These are phyloP conservation scores for Forbesichthys papilliferus DNA, from an alignment of 2,113 vertebrate genomes.

Conservation along the genomic window DNA sequence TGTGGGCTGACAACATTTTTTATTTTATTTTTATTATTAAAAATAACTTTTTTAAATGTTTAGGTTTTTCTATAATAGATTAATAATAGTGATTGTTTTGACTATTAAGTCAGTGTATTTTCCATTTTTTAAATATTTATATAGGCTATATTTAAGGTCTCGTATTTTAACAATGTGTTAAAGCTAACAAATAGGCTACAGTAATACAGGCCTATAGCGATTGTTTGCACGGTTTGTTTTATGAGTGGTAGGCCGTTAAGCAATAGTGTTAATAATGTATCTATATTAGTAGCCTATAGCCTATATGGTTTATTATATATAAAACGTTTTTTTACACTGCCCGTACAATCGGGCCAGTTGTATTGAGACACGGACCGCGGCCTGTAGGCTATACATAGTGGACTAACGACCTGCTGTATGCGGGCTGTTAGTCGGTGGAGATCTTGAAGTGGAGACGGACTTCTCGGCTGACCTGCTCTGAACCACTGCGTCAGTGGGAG, in stretches of 20 bases:
- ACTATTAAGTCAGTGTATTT: too few species aligned
- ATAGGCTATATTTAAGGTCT: neutral
- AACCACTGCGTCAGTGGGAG: constrained; percentile 47
- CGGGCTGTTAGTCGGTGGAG: neutral
- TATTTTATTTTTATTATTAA: too few species aligned
- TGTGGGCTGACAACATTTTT: too few species aligned
- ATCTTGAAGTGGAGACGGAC: constrained; percentile 1
- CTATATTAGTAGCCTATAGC: too few species aligned
- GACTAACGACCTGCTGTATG: too few species aligned
- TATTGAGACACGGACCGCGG: too few species aligned
- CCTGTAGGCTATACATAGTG: too few species aligned
- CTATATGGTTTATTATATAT: neutral
- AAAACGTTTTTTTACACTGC: neutral
- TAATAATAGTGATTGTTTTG: neutral
- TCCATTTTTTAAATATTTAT: neutral
- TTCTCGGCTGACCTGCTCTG: constrained; percentile 57
- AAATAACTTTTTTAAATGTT: too few species aligned
- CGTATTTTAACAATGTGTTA: neutral
- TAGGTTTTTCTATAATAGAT: neutral
- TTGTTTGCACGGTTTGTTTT: too few species aligned
- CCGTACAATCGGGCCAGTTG: neutral
- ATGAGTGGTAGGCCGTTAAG: too few species aligned
- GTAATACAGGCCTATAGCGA: too few species aligned
- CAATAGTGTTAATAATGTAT: neutral
- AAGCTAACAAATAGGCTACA: too few species aligned